Evolutionary conservation across 2,888 invertebrate genomes (phyloP), one percentile per base, ranked within the genome.

Genomic region (Cabera pusaria): DNA sequence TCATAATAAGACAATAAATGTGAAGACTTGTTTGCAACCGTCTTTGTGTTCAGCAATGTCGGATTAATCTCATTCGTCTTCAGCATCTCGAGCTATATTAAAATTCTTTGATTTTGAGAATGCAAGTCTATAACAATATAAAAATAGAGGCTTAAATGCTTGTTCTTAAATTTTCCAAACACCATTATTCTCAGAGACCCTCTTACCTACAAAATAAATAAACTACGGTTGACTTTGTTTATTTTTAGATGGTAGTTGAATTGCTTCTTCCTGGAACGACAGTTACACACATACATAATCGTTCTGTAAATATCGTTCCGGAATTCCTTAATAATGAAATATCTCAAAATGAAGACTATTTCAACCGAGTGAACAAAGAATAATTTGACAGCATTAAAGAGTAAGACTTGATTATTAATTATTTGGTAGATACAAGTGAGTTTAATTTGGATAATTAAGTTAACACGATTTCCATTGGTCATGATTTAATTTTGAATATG

Each of bases 161-260:
- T 68, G 67, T 71, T 65, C 62, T 56, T 63, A 68, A 73, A 75
- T 78, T 75, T 73, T 72, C 74, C 67, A 72, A 76, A 73, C 72
- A 76, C 77, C 73, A 73, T 78, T 74, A 79, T 74, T 78, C 72
- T 60, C 64, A 64, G 65, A 68, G 68, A 64, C 69, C 71, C 64
- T 71, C 72, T 69, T 70, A 68, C 72, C 70, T 64, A 75, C 75
- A 80, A 64, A 73, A 79, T 75, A 84, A 84, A 85, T 73, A 83
- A 73, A 78, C 72, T 65, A 67, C 57, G 71, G 77, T 68, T 70
- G 76, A 75, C 72, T 71, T 63, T 81, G 76, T 84, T 84, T 84
- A 82, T 82, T 84, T 84, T 79, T 73, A 75, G 74, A 72, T 73
- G 69, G 69, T 68, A 72, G 65, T 74, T 73, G 73, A 77, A 84